Percentiles rank a stretch among this genome's conserved stretches.
These are phyloP conservation scores for Leptodactylus fallax DNA, from an alignment of 2,797 vertebrate species.

Conservation along the genomic window DNA sequence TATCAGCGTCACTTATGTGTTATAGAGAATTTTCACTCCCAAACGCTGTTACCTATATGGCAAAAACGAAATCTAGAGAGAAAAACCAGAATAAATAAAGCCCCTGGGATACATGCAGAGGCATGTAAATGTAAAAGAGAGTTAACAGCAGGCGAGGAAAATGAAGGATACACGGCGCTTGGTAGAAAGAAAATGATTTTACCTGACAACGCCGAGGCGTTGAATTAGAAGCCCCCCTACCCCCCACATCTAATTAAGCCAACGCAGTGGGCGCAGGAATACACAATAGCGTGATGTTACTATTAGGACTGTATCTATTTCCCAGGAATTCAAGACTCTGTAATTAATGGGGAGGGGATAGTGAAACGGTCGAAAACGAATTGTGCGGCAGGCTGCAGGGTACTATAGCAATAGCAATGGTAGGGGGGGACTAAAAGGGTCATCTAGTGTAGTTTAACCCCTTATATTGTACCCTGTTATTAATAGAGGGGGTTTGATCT, in stretches of 20 bases:
- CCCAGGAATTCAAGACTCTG: constrained; percentile 22
- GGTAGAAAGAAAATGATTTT: constrained; percentile 36
- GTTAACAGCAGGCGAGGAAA: constrained; percentile 9
- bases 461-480: not conserved
- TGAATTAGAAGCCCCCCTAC: constrained; percentile 24
- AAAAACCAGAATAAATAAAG: constrained; percentile 1
- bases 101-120: constrained; percentile 20
- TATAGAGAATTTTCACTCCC: not conserved
- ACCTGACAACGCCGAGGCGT: constrained; percentile 42
- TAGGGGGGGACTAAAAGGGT: not conserved
- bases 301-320: constrained; percentile 22
- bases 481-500: too few species aligned
- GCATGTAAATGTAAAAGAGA: constrained; percentile 26
- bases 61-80: not conserved
- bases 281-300: constrained; percentile 47
- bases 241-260: constrained; percentile 49
- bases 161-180: not conserved
- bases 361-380: not conserved
- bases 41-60: not conserved
- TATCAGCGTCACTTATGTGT: not conserved
- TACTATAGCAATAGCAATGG: not conserved
- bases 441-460: not conserved
- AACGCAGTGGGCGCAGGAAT: constrained; percentile 20
- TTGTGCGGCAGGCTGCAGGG: not conserved
- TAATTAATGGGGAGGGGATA: constrained; percentile 35